Percentiles rank a stretch among this genome's conserved stretches.
These are phyloP conservation scores for Drosophila asahinai DNA, from an alignment of 1,140 invertebrate species.

Conservation along the genomic window DNA sequence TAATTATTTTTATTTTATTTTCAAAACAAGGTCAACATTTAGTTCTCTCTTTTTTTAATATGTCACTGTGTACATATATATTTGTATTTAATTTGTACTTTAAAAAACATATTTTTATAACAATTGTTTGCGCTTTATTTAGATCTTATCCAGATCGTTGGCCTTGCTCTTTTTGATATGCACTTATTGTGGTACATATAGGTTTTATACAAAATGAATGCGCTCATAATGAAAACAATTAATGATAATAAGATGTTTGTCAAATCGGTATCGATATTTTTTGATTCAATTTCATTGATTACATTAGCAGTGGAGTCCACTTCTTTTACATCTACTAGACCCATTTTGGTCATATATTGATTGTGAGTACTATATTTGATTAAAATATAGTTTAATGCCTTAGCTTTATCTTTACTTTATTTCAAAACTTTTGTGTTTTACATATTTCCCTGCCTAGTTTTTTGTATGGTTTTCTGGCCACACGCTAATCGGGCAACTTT, in stretches of 20 bases:
- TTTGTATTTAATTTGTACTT: neutral
- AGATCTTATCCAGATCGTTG: no score
- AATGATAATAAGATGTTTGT: neutral
- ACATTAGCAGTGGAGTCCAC: slow-evolving; percentile 4
- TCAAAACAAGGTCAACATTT: no score
- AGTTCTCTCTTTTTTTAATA: no score
- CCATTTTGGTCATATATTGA: neutral
- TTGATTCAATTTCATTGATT: slow-evolving; percentile 9
- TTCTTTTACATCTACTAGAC: neutral
- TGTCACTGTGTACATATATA: no score
- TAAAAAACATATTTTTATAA: neutral
- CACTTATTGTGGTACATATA: neutral
- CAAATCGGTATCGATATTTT: neutral
- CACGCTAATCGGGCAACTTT: no score
- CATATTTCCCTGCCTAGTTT: no score
- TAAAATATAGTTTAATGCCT: no score
- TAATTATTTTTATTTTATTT: no score
- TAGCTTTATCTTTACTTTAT: no score
- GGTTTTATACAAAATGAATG: neutral
- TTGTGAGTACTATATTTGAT: no score
- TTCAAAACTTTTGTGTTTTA: no score
- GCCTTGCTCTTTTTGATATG: neutral
- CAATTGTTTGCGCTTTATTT: neutral
- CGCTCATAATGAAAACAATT: neutral
- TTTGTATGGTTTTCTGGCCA: no score